phyloP scores from a whole-genome alignment of 1,140 invertebrate genomes.

The Sinonovacula constricta region DNA sequence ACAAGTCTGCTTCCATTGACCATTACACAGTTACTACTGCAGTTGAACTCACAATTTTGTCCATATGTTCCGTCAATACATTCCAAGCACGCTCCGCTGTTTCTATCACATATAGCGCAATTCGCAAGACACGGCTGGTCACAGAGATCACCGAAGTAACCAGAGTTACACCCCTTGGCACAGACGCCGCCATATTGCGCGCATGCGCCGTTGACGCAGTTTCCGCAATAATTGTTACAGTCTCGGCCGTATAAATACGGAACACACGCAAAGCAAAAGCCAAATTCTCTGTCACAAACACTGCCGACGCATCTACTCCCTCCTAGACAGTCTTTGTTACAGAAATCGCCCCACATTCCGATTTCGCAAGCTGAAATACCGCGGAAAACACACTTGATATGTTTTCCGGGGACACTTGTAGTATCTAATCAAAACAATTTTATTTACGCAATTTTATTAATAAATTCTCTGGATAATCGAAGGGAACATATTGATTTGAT shows the following conservation, averaged over 20 bases:
- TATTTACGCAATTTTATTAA: too few relatives aligned
- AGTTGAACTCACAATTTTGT: not conserved
- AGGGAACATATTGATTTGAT: too few relatives aligned
- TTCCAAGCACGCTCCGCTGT: not conserved
- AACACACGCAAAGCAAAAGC: not conserved
- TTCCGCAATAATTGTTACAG: not conserved
- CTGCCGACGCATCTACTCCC: not conserved
- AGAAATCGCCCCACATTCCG: not conserved
- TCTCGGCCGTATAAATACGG: not conserved
- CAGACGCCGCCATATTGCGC: not conserved
- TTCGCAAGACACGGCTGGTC: not conserved
- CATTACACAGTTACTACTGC: not conserved
- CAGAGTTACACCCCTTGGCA: not conserved
- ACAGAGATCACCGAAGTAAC: slow-evolving; percentile 8
- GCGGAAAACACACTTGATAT: too few relatives aligned
- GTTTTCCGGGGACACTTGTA: too few relatives aligned
- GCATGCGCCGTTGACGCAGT: not conserved
- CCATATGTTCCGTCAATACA: not conserved
- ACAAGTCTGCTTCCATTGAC: not conserved
- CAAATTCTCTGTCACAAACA: not conserved
- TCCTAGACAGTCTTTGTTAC: not conserved
- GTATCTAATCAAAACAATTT: too few relatives aligned
- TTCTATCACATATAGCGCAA: not conserved
- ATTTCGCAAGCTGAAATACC: not conserved
- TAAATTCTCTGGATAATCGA: too few relatives aligned